Conservation (phyloP, 2,888 invertebrate species). For the Monoplex corrugatus region DNA sequence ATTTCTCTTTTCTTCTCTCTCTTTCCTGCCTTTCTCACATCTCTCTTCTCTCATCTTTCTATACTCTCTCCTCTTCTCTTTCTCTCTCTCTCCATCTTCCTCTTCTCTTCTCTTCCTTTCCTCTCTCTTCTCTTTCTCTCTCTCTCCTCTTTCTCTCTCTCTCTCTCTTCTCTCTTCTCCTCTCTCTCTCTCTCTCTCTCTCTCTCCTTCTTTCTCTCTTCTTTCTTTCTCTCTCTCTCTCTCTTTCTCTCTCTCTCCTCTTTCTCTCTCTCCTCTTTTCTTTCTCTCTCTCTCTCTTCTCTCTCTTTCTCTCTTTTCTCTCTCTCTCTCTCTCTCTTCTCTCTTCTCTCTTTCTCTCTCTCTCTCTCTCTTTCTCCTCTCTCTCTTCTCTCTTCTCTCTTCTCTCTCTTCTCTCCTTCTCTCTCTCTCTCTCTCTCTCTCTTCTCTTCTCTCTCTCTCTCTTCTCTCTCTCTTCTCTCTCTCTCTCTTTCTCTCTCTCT, state of each 20-base stretch:
- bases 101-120: neutral
- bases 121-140: neutral
- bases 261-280: neutral
- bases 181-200: too few relatives aligned
- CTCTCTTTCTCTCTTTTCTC: neutral
- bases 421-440: too few relatives aligned
- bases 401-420: neutral
- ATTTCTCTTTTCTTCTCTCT: neutral
- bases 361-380: neutral
- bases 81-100: too few relatives aligned
- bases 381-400: neutral
- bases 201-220: neutral
- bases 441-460: too few relatives aligned
- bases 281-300: neutral
- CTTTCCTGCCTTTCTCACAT: neutral
- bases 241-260: neutral
- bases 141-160: neutral
- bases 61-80: too few relatives aligned
- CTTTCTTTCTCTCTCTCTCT: slow-evolving; percentile 12
- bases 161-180: neutral
- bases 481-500: too few relatives aligned
- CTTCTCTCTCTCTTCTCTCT: too few relatives aligned
- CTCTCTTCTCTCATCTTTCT: neutral
- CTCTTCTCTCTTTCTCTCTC: neutral
- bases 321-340: neutral